A percentile compares a stretch with the other conserved stretches of the same genome.
phyloP scores from a whole-genome alignment of 1,140 invertebrate species.

The Sitobion miscanthi region DNA sequence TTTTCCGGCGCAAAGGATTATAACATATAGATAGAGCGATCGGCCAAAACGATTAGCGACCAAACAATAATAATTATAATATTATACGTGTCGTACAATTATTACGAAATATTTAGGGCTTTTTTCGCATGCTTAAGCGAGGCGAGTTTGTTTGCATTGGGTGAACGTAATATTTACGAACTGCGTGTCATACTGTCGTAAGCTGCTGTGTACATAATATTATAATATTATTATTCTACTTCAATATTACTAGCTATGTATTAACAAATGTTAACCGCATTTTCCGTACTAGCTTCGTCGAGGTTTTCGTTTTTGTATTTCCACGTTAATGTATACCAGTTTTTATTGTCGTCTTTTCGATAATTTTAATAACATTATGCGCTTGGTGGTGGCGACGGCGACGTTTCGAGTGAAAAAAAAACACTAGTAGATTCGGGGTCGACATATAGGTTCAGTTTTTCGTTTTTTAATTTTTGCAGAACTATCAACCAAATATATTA shows the following conservation, averaged over 20 bases:
- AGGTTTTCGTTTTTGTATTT: neutral
- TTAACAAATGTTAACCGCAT: neutral
- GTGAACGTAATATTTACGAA: neutral
- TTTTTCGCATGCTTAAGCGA: neutral
- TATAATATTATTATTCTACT: neutral
- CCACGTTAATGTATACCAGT: neutral
- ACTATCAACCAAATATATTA: too few species aligned
- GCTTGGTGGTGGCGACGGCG: too few species aligned
- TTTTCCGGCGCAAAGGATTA: neutral
- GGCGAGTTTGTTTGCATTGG: neutral
- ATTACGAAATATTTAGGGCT: neutral
- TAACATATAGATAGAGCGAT: neutral
- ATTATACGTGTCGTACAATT: neutral
- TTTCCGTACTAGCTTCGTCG: neutral
- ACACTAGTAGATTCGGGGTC: too few species aligned
- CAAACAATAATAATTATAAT: neutral
- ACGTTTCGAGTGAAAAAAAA: neutral
- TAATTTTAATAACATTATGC: neutral
- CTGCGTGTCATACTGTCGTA: neutral
- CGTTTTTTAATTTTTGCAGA: too few species aligned
- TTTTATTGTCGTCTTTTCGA: neutral
- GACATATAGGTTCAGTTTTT: too few species aligned
- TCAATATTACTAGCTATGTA: neutral
- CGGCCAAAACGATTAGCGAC: neutral
- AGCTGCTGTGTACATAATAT: neutral